Base-by-base conservation (phyloP, 2,113 vertebrate species). In the Lasiurus cinereus region DNA sequence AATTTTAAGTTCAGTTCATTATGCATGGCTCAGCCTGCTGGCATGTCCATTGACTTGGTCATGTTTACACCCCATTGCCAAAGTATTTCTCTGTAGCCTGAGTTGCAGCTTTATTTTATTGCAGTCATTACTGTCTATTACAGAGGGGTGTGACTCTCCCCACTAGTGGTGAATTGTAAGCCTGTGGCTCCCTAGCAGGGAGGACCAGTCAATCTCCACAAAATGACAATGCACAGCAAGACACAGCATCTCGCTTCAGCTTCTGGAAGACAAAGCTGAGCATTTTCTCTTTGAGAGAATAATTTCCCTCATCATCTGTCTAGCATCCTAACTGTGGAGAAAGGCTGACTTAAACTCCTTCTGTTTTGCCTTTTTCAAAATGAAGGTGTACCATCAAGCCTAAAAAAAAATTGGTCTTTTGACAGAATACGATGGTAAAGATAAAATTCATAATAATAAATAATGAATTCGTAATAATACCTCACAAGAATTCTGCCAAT, bases 31-130 rank as follows among this genome's bases (percentile, higher is more conserved):
- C 21, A 43, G 22, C 5, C 29, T 29, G 19, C 14, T 43, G 74
- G 16, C 22, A 19, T 3, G 24, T 18, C 52, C 8, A 48, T 31
- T 36, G 21, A 43, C 59, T 27, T 66, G 52, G 31, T 33, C 19
- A 8, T 22, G 15, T 11, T 69, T 24, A 54, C 2, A n/a, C 24
- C 18, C 24, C 36, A 12, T 13, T 36, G 33, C 77, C 82, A 50
- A 22, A 0, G 80, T 18, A 19, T 24, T 77, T 80, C n/a, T 33
- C 39, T 69, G 77, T 33, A 9, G n/a, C 83, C 88, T 22, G 39
- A 78, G 56, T n/a, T 36, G n/a, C n/a, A 69, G 52, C 16, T 82
- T 78, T 83, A 56, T 62, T 88, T 93, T 39, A 70, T 78, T 72
- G 48, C 13, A 39, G 19, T 79, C 70, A 56, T 91, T 76, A 39